Conservation (phyloP, 1,140 invertebrate species). For the Tyrophagus putrescentiae region DNA sequence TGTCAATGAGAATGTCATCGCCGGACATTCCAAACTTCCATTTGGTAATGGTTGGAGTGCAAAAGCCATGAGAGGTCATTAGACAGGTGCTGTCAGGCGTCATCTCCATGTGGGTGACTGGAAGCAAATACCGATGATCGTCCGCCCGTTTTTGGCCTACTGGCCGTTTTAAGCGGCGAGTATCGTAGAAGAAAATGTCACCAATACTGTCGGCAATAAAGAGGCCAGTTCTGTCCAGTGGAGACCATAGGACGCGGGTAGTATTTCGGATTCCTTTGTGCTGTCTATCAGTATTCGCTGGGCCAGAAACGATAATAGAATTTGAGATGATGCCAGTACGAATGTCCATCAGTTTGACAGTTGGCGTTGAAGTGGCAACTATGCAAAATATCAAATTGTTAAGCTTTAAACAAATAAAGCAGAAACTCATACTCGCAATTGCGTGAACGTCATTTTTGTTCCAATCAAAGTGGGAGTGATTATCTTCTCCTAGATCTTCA, state of each 20-base stretch:
- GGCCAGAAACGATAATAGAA: too few relatives aligned
- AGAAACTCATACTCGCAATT: background rate
- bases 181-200: background rate
- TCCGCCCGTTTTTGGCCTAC: background rate
- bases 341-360: background rate
- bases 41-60: background rate
- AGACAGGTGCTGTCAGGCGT: background rate
- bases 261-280: too few relatives aligned
- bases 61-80: background rate
- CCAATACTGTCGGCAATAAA: background rate
- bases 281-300: too few relatives aligned
- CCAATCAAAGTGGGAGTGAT: conserved; percentile 12
- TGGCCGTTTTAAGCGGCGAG: background rate
- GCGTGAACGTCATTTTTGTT: background rate
- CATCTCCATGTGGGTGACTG: conserved; percentile 1
- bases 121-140: background rate
- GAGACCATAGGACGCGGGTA: too few relatives aligned
- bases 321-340: too few relatives aligned
- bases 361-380: background rate
- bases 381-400: background rate
- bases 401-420: background rate
- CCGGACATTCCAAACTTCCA: background rate
- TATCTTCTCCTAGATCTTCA: background rate
- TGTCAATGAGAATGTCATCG: background rate
- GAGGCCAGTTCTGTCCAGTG: background rate